Evolutionary conservation across 2,888 invertebrate genomes (phyloP).

Genomic region (Copidosoma aretas): DNA sequence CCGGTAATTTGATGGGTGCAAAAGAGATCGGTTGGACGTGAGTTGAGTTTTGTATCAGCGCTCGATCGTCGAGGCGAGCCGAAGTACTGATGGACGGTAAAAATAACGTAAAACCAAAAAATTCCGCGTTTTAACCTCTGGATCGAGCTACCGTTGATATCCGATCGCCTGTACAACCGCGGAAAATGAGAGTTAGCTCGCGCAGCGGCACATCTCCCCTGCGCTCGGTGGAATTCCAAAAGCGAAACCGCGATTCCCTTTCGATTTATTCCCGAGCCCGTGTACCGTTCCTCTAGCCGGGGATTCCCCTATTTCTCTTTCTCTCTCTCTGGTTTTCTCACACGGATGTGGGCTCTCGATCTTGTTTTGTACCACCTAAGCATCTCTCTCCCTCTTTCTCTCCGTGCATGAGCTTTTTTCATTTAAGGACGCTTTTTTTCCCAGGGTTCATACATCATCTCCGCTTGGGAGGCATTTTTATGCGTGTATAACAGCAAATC

Average conservation of each 20-base stretch:
- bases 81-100: no score
- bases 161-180: no score
- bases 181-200: background rate
- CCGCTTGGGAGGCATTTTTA: no score
- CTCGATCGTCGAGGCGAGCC: background rate
- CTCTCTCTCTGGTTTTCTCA: slow-evolving; percentile 8
- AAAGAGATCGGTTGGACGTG: no score
- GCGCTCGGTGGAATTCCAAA: slow-evolving; percentile 31
- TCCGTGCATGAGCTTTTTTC: background rate
- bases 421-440: background rate
- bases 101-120: no score
- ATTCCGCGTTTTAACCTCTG: no score
- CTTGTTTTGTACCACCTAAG: background rate
- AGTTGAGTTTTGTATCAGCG: background rate
- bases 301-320: background rate
- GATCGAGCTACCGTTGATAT: no score
- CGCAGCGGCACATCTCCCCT: background rate
- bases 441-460: no score
- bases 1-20: no score
- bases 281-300: background rate
- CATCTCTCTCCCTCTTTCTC: no score
- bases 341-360: background rate
- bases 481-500: no score
- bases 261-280: slow-evolving; percentile 17
- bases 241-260: slow-evolving; percentile 33